These are phyloP conservation scores for Xanthorhoe spadicearia DNA, from an alignment of 2,888 invertebrate genomes.

Conservation along the genomic window DNA sequence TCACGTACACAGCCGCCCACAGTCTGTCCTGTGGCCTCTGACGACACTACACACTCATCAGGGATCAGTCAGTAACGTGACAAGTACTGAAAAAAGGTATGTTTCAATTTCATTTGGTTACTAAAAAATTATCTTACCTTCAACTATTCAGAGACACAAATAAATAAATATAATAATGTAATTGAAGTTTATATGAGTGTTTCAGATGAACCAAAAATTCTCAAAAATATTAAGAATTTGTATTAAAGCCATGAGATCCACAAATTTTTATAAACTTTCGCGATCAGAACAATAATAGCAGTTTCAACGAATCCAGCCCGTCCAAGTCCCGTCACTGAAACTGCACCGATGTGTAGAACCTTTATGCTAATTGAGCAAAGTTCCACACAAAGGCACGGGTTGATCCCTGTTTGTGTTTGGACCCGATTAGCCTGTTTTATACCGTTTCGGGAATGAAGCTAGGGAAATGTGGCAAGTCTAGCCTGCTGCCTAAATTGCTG, in stretches of 20 bases:
- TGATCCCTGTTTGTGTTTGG: conserved; percentile 51
- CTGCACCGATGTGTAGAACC: neutral
- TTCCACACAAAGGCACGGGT: conserved; percentile 51
- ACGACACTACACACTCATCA: neutral
- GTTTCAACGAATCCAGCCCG: neutral
- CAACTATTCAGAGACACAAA: no score
- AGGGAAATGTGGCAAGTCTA: conserved; percentile 2
- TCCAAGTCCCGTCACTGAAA: neutral
- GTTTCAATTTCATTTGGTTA: no score
- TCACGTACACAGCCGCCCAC: conserved; percentile 24
- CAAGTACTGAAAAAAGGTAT: neutral
- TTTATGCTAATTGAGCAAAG: conserved; percentile 56
- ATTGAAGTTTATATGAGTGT: no score
- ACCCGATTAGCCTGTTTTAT: conserved; percentile 30
- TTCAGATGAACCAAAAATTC: no score
- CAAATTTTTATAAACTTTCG: no score
- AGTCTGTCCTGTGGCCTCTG: conserved; percentile 38
- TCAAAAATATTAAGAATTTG: no score
- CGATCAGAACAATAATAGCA: neutral
- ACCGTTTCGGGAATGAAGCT: conserved; percentile 19
- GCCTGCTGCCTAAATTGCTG: neutral
- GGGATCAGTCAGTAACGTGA: neutral
- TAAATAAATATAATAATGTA: no score
- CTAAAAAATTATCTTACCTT: no score
- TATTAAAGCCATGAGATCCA: no score